phyloP scores from a whole-genome alignment of 92 coral and sea anemone genomes.

The Montipora capitata region DNA sequence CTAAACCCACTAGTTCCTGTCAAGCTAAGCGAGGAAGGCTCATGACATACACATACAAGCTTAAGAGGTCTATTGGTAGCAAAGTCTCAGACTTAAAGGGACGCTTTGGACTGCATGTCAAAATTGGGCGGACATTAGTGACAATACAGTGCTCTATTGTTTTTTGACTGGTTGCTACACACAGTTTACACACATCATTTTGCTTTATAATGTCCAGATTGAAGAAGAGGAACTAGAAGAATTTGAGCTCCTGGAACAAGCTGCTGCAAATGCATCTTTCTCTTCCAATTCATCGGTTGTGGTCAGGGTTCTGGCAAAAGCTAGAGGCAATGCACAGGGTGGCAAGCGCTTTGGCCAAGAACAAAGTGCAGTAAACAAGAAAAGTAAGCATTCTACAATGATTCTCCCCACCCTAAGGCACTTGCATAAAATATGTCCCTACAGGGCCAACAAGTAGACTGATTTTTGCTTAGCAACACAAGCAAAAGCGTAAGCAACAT shows the following conservation, averaged over 20 bases:
- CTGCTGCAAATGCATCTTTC: slow-evolving; percentile 94
- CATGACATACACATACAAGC: too few relatives aligned
- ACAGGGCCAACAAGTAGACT: too few relatives aligned
- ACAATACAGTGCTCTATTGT: too few relatives aligned
- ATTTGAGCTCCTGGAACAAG: slow-evolving; percentile 93
- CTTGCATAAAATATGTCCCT: background rate
- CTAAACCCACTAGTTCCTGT: too few relatives aligned
- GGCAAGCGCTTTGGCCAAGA: background rate
- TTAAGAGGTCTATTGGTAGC: too few relatives aligned
- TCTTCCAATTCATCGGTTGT: slow-evolving; percentile 97
- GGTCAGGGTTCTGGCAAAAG: slow-evolving; percentile 85
- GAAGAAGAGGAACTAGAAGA: slow-evolving; percentile 95
- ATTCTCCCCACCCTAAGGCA: background rate
- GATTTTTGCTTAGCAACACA: too few relatives aligned
- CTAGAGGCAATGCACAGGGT: slow-evolving; percentile 44
- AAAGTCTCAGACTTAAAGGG: too few relatives aligned
- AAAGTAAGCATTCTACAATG: background rate
- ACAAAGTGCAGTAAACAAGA: slow-evolving; percentile 6
- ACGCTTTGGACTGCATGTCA: too few relatives aligned
- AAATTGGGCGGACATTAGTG: too few relatives aligned
- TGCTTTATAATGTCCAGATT: slow-evolving; percentile 42
- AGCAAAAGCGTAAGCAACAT: too few relatives aligned
- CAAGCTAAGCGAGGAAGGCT: too few relatives aligned
- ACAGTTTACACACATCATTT: background rate
- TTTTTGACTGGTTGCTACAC: too few relatives aligned